phyloP scores from a whole-genome alignment of 2,797 vertebrate genomes.

The Spheniscus humboldti region DNA sequence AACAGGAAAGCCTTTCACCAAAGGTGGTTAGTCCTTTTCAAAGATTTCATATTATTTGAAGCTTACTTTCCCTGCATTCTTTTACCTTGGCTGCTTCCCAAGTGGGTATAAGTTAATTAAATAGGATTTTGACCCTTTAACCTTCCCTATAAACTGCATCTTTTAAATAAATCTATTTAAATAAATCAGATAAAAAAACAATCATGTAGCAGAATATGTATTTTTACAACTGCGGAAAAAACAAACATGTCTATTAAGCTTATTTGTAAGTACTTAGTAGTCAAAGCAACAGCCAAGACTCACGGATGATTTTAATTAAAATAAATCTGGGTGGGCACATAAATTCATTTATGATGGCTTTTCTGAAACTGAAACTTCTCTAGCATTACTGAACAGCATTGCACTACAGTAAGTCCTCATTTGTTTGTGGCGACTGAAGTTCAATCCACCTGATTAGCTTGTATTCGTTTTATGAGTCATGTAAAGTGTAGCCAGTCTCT shows the following conservation, averaged over 20 bases:
- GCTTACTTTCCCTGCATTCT: conserved; percentile 62
- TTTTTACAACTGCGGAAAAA: conserved; percentile 59
- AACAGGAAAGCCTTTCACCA: conserved; percentile 62
- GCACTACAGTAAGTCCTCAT: neutral
- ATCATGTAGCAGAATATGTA: conserved; percentile 55
- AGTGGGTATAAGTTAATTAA: conserved; percentile 66
- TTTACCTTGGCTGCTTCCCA: conserved; percentile 59
- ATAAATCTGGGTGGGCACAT: conserved; percentile 57
- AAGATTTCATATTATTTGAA: conserved; percentile 64
- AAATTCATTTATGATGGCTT: conserved; percentile 5
- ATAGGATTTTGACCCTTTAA: conserved; percentile 59
- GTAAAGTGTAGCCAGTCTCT: neutral
- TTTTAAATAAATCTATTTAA: conserved; percentile 73
- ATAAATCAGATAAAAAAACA: conserved; percentile 65
- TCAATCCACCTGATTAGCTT: neutral
- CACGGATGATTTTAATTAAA: conserved; percentile 69
- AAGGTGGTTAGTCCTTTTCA: conserved; percentile 53
- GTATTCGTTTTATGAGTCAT: neutral
- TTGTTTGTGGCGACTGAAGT: neutral
- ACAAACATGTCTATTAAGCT: conserved; percentile 69
- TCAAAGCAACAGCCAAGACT: conserved; percentile 57
- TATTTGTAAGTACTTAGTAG: conserved; percentile 65
- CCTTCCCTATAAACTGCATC: conserved; percentile 40
- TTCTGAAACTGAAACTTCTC: conserved; percentile 16
- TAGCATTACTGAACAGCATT: neutral